Conservation (phyloP, 2,888 invertebrate genomes). For the Aricia artaxerxes region DNA sequence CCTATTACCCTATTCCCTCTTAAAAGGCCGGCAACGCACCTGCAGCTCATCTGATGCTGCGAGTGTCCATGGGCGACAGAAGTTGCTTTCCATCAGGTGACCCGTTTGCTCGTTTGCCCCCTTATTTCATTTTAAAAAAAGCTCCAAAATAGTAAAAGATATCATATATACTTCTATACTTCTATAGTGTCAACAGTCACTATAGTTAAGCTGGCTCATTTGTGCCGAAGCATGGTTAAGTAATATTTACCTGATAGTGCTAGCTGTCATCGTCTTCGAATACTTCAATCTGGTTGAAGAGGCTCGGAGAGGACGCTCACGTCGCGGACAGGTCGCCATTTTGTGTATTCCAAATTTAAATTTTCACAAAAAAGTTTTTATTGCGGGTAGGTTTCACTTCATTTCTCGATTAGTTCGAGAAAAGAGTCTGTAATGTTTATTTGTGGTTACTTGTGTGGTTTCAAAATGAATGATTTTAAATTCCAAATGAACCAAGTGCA, state of each 20-base stretch:
- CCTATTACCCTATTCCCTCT: too few relatives aligned
- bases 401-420: constrained; percentile 29
- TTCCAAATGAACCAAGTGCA: too few relatives aligned
- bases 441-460: constrained; percentile 7
- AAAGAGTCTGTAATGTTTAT: constrained; percentile 25
- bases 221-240: not conserved
- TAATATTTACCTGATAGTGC: constrained; percentile 63
- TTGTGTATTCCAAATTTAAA: constrained; percentile 42
- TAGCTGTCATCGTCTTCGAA: constrained; percentile 70
- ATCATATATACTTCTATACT: too few relatives aligned
- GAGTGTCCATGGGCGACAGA: too few relatives aligned
- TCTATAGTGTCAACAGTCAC: too few relatives aligned
- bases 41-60: too few relatives aligned
- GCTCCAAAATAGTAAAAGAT: too few relatives aligned
- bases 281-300: constrained; percentile 67
- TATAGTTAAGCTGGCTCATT: not conserved
- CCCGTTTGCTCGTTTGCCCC: too few relatives aligned
- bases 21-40: too few relatives aligned
- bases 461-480: not conserved
- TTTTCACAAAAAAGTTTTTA: not conserved
- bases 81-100: too few relatives aligned
- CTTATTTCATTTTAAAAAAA: too few relatives aligned
- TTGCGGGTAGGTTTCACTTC: constrained; percentile 14
- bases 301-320: constrained; percentile 61
- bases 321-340: constrained; percentile 69